Conservation (phyloP, 2,113 vertebrate species). For the Brachypteracias leptosomus region DNA sequence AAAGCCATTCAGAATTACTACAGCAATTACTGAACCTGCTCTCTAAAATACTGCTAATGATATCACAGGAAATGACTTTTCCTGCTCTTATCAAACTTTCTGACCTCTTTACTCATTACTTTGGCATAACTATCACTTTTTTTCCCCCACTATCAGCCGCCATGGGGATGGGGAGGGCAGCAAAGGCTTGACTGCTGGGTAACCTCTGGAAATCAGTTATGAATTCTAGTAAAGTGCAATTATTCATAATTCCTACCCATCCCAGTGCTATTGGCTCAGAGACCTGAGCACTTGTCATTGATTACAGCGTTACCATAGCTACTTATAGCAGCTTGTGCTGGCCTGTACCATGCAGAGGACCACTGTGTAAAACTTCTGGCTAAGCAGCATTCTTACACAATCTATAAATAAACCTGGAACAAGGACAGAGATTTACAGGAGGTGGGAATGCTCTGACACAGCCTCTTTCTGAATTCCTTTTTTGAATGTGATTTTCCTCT, state of each 20-base stretch:
- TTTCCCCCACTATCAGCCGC: not conserved
- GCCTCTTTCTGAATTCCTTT: not conserved
- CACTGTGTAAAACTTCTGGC: not conserved
- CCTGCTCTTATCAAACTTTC: conserved; percentile 55
- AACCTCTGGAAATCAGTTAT: conserved; percentile 38
- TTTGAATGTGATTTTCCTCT: not conserved
- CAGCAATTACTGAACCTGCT: conserved; percentile 47
- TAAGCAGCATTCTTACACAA: not conserved
- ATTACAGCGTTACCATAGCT: not conserved
- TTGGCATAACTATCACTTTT: conserved; percentile 20
- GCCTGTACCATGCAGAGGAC: not conserved
- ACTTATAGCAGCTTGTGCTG: not conserved
- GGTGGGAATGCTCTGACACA: not conserved
- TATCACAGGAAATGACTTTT: conserved; percentile 43
- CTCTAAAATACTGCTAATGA: conserved; percentile 47
- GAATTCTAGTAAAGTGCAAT: conserved; percentile 24
- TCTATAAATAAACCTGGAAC: not conserved
- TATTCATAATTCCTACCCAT: conserved; percentile 29
- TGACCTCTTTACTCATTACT: conserved; percentile 52
- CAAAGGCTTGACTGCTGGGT: not conserved
- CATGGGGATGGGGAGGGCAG: not conserved
- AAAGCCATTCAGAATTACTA: conserved; percentile 53
- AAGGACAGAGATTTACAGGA: not conserved
- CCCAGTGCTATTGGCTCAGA: not conserved
- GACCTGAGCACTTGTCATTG: not conserved